Evolutionary conservation across 1,140 invertebrate species (phyloP).

Genomic region (Polypedilum pembai): DNA sequence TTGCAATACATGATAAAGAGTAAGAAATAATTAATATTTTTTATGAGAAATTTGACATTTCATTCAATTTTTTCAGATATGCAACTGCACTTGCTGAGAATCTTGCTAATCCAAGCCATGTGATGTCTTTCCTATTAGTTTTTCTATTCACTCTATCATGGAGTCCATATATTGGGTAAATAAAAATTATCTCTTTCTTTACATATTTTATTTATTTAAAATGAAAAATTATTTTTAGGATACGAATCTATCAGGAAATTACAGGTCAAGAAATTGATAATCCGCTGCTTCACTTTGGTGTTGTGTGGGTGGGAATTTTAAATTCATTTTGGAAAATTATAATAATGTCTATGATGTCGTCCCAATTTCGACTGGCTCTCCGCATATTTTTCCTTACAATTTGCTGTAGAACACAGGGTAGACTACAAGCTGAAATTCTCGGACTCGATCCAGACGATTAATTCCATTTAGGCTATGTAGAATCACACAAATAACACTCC

Average conservation of each 20-base stretch:
- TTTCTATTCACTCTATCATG: slow-evolving; percentile 85
- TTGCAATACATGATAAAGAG: slow-evolving; percentile 85
- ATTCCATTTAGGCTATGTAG: slow-evolving; percentile 32
- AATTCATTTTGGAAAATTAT: slow-evolving; percentile 93
- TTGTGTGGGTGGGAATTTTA: slow-evolving; percentile 87
- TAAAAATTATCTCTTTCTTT: too few relatives aligned
- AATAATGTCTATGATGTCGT: slow-evolving; percentile 78
- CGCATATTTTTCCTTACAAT: slow-evolving; percentile 81
- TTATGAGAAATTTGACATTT: background rate
- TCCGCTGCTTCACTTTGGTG: slow-evolving; percentile 81
- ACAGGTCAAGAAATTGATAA: slow-evolving; percentile 56
- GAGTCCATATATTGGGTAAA: slow-evolving; percentile 71
- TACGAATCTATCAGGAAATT: slow-evolving; percentile 56
- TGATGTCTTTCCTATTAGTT: slow-evolving; percentile 89
- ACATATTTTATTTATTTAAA: too few relatives aligned
- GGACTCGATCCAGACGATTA: slow-evolving; percentile 76
- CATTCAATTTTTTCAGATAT: slow-evolving; percentile 40
- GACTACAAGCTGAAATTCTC: slow-evolving; percentile 71
- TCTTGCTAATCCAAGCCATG: slow-evolving; percentile 84
- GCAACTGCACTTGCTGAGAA: slow-evolving; percentile 84
- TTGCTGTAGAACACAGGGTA: slow-evolving; percentile 71
- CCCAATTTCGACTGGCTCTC: slow-evolving; percentile 80
- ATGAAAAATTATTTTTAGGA: slow-evolving; percentile 37
- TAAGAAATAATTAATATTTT: slow-evolving; percentile 37
- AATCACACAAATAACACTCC: too few relatives aligned